These are phyloP conservation scores for Diarsia brunnea DNA, from an alignment of 2,888 invertebrate species.

Conservation along the genomic window DNA sequence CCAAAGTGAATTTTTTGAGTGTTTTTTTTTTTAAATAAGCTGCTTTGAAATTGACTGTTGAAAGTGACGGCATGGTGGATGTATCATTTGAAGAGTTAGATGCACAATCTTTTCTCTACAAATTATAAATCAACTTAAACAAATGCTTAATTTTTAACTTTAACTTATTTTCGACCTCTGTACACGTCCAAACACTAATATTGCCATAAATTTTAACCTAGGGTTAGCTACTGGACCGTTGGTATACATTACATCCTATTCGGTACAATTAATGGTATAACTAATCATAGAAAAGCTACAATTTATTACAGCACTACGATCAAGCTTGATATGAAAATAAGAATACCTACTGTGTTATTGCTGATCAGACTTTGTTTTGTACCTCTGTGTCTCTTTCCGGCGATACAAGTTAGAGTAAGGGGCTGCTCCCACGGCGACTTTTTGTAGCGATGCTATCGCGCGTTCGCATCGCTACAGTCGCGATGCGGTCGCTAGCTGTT, in stretches of 20 bases:
- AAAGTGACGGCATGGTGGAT: constrained; percentile 20
- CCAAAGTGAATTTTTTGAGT: constrained; percentile 1
- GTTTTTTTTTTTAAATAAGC: background rate
- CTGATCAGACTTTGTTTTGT: background rate
- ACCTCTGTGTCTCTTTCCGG: background rate
- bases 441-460: no score
- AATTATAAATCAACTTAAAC: constrained; percentile 1
- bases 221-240: constrained; percentile 65
- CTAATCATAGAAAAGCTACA: constrained; percentile 68
- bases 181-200: constrained; percentile 48
- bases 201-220: constrained; percentile 50
- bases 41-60: constrained; percentile 9
- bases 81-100: background rate
- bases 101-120: background rate
- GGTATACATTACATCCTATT: constrained; percentile 40
- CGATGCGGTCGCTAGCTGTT: no score
- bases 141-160: constrained; percentile 37
- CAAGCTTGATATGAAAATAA: constrained; percentile 41
- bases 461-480: no score
- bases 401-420: background rate
- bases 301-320: constrained; percentile 58
- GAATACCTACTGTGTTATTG: background rate
- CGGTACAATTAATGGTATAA: constrained; percentile 45
- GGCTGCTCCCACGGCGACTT: background rate
- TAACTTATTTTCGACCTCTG: constrained; percentile 19